A percentile compares a stretch with the other conserved stretches of the same genome.
These are phyloP conservation scores for Tenthredo livida DNA, from an alignment of 2,888 invertebrate species.

Conservation along the genomic window DNA sequence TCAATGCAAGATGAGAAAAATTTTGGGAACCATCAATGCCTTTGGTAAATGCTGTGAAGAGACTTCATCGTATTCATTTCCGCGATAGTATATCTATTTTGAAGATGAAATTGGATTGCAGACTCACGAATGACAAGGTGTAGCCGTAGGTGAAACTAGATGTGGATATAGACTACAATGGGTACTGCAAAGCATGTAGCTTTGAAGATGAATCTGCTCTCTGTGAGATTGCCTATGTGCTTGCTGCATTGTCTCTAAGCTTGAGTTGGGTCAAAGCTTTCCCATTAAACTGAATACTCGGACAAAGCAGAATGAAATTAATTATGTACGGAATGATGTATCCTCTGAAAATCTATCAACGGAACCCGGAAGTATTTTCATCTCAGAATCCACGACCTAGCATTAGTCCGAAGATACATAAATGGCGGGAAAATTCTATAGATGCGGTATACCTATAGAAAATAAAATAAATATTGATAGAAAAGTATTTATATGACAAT, in stretches of 20 bases:
- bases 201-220: background rate
- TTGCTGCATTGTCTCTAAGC: background rate
- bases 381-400: background rate
- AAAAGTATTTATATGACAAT: constrained; percentile 51
- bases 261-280: constrained; percentile 1
- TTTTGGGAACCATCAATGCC: background rate
- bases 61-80: background rate
- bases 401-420: background rate
- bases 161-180: background rate
- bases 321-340: too few species aligned
- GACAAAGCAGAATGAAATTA: background rate
- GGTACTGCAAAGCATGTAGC: background rate
- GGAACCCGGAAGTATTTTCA: background rate
- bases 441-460: background rate
- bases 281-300: background rate
- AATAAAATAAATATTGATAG: constrained; percentile 26
- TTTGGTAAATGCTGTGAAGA: background rate
- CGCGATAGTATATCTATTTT: background rate
- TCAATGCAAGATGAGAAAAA: background rate
- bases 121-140: background rate
- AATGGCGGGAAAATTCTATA: background rate
- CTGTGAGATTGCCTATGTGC: background rate
- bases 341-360: too few species aligned
- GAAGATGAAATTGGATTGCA: background rate
- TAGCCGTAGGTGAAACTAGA: background rate